Percentiles rank a stretch among this genome's conserved stretches.
Conservation (phyloP, 1,140 invertebrate genomes). For the Holotrichia oblita region DNA sequence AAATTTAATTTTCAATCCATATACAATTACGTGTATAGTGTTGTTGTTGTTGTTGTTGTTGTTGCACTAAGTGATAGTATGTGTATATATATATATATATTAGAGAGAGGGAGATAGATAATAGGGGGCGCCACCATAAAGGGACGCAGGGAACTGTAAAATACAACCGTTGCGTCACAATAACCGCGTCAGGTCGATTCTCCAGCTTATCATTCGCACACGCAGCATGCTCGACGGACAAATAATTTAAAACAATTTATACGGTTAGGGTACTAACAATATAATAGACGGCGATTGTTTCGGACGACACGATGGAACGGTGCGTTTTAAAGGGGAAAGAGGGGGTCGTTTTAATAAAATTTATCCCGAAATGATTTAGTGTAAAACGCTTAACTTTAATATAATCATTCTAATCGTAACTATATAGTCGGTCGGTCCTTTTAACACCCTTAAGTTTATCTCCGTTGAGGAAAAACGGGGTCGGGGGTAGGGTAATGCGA, state of each 20-base stretch:
- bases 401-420: too few relatives aligned
- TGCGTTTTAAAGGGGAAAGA: too few relatives aligned
- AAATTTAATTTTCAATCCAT: conserved; percentile 50
- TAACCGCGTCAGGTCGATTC: conserved; percentile 24
- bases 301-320: too few relatives aligned
- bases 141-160: conserved; percentile 27
- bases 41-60: too few relatives aligned
- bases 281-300: conserved; percentile 1
- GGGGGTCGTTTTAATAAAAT: background rate
- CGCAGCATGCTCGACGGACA: background rate
- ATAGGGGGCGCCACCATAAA: conserved; percentile 9
- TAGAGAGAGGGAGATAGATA: too few relatives aligned
- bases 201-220: background rate
- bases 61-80: conserved; percentile 8
- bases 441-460: conserved; percentile 33
- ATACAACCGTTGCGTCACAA: conserved; percentile 30
- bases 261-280: background rate
- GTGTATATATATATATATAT: too few relatives aligned
- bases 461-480: too few relatives aligned
- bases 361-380: conserved; percentile 28
- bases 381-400: too few relatives aligned
- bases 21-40: conserved; percentile 40
- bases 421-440: conserved; percentile 1
- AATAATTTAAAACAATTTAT: conserved; percentile 22
- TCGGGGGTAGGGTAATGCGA: conserved; percentile 30